Base-by-base conservation (phyloP, 2,113 vertebrate species). In the Sardina pilchardus region DNA sequence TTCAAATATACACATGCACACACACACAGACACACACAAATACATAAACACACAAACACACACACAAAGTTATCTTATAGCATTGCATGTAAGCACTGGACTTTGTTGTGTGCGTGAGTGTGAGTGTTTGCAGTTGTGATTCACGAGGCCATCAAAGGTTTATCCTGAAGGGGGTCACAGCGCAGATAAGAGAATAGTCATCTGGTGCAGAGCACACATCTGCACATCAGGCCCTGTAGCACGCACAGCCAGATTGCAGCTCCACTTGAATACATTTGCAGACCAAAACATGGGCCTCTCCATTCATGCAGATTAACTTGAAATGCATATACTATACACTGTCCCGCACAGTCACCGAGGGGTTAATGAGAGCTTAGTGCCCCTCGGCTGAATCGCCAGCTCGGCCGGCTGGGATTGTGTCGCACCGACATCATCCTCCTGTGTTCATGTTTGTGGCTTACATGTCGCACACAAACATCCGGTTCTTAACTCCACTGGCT, bases 361-460 rank as follows among this genome's bases (percentile, higher is more conserved):
- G 67, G 67, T 75, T 75, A 75, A 75, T 75, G 12, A 75, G 67
- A 75, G 67, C 26, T 75, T 75, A 75, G 30, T 36, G 67, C 12
- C 67, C 39, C 67, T 75, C 10, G 67, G 30, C n/a, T 12, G 63
- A 75, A 34, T 36, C 36, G 10, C 67, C 21, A 36, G 14, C 67
- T 36, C 1, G 67, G n/a, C n/a, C 10, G 26, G 26, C 30, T 71
- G 67, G 67, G 67, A 75, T 36, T 75, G 67, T 16, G 26, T 36
- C 14, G 1, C 14, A 75, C 6, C 30, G 67, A 36, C 67, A 75
- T 75, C 3, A 16, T 67, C 59, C 8, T 7, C n/a, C n/a, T 30
- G 59, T 26, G 59, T 26, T 67, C 59, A n/a, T 67, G 1, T 75
- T 10, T 36, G 30, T 56, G 53, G 53, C 12, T 36, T 75, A 36